A percentile compares a stretch with the other conserved stretches of the same genome.
Evolutionary conservation across 2,113 vertebrate species (phyloP).

Genomic region (Hystrix cristata): DNA sequence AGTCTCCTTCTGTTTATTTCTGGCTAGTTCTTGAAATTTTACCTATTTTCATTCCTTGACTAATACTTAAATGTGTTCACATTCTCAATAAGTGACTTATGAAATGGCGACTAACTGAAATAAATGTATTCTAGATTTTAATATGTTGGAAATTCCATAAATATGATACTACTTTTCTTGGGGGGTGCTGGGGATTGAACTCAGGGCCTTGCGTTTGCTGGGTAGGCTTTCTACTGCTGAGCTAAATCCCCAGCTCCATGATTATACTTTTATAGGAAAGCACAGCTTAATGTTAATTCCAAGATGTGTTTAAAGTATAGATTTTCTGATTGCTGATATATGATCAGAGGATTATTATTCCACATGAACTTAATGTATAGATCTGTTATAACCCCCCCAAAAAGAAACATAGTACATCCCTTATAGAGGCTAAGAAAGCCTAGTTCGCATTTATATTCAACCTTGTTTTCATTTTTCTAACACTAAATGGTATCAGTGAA

Average conservation of each 20-base stretch:
- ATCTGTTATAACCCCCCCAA: neutral
- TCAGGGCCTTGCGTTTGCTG: too few relatives aligned
- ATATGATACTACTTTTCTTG: neutral
- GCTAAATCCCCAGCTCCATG: too few relatives aligned
- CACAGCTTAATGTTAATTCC: neutral
- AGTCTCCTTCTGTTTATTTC: neutral
- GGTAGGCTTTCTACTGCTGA: too few relatives aligned
- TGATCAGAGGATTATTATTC: neutral
- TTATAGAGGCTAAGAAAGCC: neutral
- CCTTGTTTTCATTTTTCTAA: constrained; percentile 20
- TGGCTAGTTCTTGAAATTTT: neutral
- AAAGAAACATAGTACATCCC: neutral
- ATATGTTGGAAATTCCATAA: neutral
- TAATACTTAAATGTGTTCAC: neutral
- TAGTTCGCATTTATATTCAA: neutral
- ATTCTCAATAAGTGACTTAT: neutral
- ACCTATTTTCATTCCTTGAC: neutral
- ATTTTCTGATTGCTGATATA: neutral
- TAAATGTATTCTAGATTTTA: neutral
- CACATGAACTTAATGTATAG: neutral
- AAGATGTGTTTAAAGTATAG: neutral
- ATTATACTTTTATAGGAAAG: neutral
- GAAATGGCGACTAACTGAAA: neutral
- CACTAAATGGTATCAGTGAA: neutral
- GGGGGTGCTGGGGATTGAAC: too few relatives aligned